phyloP scores from a whole-genome alignment of 1,140 invertebrate species.

The Aculops lycopersici region DNA sequence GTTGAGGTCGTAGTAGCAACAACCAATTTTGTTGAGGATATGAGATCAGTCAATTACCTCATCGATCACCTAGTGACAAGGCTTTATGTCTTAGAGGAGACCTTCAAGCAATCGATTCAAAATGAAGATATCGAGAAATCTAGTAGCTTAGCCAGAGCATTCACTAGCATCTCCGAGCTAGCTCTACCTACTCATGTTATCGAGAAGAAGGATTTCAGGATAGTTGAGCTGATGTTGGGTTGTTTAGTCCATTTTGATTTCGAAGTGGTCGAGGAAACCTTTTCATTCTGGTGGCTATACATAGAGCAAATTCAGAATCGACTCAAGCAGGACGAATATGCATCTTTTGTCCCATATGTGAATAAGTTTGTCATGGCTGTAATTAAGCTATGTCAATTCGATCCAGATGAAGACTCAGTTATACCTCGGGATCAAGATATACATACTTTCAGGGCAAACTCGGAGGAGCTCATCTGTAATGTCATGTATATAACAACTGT shows the following conservation, averaged over 20 bases:
- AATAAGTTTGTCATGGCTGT: conserved; percentile 50
- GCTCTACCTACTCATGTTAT: conserved; percentile 48
- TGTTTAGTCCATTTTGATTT: conserved; percentile 90
- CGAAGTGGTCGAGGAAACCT: conserved; percentile 81
- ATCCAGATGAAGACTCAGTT: conserved; percentile 55
- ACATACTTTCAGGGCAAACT: conserved; percentile 55
- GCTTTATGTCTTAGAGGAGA: conserved; percentile 40
- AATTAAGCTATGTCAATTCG: conserved; percentile 57
- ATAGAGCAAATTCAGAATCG: conserved; percentile 56
- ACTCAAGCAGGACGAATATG: neutral
- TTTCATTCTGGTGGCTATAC: conserved; percentile 78
- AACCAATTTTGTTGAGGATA: conserved; percentile 18
- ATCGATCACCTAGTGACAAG: conserved; percentile 44
- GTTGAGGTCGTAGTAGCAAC: conserved; percentile 6
- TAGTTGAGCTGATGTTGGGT: conserved; percentile 52
- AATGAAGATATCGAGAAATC: conserved; percentile 57
- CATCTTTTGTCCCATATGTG: conserved; percentile 47
- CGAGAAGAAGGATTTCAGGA: conserved; percentile 26
- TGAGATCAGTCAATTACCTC: conserved; percentile 29
- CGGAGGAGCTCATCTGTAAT: conserved; percentile 74
- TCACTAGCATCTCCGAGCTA: conserved; percentile 69
- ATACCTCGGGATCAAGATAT: conserved; percentile 56
- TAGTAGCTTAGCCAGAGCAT: conserved; percentile 67
- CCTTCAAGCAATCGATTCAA: conserved; percentile 63
- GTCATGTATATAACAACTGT: conserved; percentile 74